These are phyloP conservation scores for Recurvirostra avosetta DNA, from an alignment of 2,113 vertebrate genomes.

Conservation along the genomic window DNA sequence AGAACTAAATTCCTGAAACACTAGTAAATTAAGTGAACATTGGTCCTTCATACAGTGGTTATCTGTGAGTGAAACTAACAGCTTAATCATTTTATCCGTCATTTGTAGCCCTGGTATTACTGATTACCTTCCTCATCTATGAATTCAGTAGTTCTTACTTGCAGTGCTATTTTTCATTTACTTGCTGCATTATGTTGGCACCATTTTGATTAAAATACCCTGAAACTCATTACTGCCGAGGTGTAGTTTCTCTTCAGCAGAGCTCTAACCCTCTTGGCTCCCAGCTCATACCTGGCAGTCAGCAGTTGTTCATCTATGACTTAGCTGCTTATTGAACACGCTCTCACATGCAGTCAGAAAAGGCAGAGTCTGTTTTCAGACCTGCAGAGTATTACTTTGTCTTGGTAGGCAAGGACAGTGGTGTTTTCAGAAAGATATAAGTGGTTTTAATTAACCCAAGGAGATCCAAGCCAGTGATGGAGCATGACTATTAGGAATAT, in stretches of 20 bases:
- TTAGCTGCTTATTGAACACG: neutral
- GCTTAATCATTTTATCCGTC: neutral
- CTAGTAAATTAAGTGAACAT: neutral
- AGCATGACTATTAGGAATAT: neutral
- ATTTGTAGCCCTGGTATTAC: neutral
- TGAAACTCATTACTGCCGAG: neutral
- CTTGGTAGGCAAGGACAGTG: neutral
- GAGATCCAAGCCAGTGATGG: neutral
- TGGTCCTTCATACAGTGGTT: neutral
- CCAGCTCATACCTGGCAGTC: fast-evolving
- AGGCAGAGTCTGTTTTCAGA: neutral
- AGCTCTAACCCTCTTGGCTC: neutral
- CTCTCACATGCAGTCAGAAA: neutral
- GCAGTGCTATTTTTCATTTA: neutral
- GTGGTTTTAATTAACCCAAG: neutral
- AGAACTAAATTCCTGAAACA: neutral
- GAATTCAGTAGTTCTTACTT: neutral
- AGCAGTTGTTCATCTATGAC: neutral
- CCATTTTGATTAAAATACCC: neutral
- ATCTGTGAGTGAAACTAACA: neutral
- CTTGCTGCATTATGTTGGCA: neutral
- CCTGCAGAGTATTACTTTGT: neutral
- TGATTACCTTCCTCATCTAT: neutral
- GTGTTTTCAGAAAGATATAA: neutral
- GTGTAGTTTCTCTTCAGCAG: neutral